Percentiles rank a stretch among this genome's conserved stretches.
Evolutionary conservation across 2,113 vertebrate genomes (phyloP).

Genomic region (Hemiscyllium ocellatum): DNA sequence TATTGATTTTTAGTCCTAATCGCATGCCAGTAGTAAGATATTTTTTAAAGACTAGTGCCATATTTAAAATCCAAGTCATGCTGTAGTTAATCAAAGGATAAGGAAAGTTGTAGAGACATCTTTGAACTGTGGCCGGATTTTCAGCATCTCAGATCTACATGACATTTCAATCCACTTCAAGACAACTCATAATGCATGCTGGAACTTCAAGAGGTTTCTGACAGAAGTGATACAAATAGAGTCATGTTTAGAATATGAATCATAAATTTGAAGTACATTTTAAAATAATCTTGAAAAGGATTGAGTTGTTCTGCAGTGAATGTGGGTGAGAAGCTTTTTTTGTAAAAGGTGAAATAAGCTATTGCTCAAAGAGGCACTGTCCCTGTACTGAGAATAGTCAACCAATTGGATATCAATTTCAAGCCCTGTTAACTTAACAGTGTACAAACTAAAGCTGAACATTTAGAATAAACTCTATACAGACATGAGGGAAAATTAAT

Average conservation of each 20-base stretch:
- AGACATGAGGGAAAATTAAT: not conserved
- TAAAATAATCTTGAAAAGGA: not conserved
- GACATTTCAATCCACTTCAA: not conserved
- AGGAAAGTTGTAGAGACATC: not conserved
- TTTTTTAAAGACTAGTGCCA: not conserved
- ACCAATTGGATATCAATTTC: not conserved
- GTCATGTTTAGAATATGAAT: not conserved
- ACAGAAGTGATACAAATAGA: not conserved
- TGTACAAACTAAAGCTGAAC: not conserved
- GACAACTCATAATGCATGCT: not conserved
- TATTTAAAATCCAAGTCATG: not conserved
- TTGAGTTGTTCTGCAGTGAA: not conserved
- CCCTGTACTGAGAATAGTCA: too few relatives aligned
- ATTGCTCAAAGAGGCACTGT: too few relatives aligned
- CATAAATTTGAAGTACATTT: not conserved
- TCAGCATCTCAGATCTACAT: not conserved
- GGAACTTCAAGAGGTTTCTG: not conserved
- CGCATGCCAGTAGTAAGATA: not conserved
- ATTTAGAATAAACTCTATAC: not conserved
- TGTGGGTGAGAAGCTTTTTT: too few relatives aligned
- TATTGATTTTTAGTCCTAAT: not conserved
- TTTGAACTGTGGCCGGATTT: not conserved
- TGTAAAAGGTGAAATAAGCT: too few relatives aligned
- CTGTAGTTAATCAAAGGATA: not conserved
- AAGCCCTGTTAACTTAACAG: not conserved